phyloP scores from a whole-genome alignment of 1,140 invertebrate species.

The Popillia japonica region DNA sequence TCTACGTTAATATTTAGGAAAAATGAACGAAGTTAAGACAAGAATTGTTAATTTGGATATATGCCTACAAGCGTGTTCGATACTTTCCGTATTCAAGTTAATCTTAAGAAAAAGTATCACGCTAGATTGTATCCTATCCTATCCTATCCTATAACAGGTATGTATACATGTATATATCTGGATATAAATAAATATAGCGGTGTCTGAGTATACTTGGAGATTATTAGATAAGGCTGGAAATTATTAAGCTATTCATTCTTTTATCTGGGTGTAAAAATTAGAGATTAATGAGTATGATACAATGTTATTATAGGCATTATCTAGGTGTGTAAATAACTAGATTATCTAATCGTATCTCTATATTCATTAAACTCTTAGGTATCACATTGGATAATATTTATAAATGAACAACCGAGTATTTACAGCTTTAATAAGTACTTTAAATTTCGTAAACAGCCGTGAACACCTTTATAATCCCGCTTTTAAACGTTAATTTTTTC shows the following conservation, averaged over 20 bases:
- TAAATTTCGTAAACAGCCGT: neutral
- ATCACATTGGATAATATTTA: neutral
- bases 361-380: neutral
- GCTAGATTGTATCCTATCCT: neutral
- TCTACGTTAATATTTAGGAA: neutral
- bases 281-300: constrained; percentile 16
- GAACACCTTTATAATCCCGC: neutral
- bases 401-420: neutral
- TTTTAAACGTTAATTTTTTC: neutral
- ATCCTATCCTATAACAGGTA: too few species aligned
- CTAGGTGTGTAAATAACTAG: neutral
- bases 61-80: too few species aligned
- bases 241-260: constrained; percentile 18
- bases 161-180: too few species aligned
- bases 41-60: constrained; percentile 4
- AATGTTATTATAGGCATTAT: constrained; percentile 11
- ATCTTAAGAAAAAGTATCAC: neutral
- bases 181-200: neutral
- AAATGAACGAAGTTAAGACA: neutral
- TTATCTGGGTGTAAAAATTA: constrained; percentile 32
- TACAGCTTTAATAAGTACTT: neutral
- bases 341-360: constrained; percentile 9
- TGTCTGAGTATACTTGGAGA: neutral
- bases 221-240: neutral
- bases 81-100: too few species aligned